Conservation (phyloP, 2,888 invertebrate species). For the Chrysodeixis includens region DNA sequence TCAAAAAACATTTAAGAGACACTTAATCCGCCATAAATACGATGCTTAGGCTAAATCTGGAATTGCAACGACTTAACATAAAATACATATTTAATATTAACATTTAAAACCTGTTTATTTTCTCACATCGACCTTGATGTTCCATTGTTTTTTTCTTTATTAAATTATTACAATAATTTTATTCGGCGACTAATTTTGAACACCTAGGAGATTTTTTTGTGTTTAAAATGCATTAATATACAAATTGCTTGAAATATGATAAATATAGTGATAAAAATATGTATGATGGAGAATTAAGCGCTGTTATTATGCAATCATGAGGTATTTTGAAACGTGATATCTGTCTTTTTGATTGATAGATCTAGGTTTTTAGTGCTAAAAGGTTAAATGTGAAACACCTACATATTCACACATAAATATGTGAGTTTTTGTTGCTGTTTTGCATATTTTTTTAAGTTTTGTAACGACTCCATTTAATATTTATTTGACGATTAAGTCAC, state of each 20-base stretch:
- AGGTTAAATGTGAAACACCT: conserved; percentile 46
- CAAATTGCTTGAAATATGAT: conserved; percentile 39
- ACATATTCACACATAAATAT: conserved; percentile 47
- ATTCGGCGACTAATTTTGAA: conserved; percentile 2
- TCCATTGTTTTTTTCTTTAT: background rate
- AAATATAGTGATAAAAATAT: conserved; percentile 53
- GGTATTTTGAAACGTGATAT: conserved; percentile 59
- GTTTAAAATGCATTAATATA: conserved; percentile 38
- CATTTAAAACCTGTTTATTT: background rate
- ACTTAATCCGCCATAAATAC: background rate
- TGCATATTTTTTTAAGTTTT: conserved; percentile 26
- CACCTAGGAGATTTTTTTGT: conserved; percentile 9
- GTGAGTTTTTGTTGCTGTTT: conserved; percentile 20
- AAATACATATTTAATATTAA: conserved; percentile 1
- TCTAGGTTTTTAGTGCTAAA: conserved; percentile 55
- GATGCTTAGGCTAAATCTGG: background rate
- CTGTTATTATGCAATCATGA: conserved; percentile 59
- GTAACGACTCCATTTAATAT: background rate
- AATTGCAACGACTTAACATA: background rate
- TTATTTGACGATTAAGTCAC: background rate
- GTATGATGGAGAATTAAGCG: conserved; percentile 41
- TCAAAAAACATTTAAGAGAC: background rate
- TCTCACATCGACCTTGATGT: background rate
- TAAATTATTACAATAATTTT: background rate
- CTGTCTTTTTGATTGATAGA: conserved; percentile 58